Conservation (phyloP, 1,140 invertebrate genomes). For the Lepidotrigona ventralis region DNA sequence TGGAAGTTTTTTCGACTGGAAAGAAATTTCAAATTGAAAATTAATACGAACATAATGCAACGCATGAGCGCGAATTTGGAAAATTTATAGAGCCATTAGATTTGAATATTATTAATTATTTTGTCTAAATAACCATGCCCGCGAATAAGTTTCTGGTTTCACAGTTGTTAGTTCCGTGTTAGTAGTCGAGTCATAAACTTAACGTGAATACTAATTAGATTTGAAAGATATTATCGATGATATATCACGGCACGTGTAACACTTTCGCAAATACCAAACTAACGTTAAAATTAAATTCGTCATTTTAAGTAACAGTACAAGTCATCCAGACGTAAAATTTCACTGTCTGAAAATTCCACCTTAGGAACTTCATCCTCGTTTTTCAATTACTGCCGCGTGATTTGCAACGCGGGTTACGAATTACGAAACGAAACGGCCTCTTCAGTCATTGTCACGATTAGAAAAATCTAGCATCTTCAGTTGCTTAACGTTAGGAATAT, state of each 20-base stretch:
- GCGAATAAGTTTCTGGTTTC: too few species aligned
- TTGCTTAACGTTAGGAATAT: neutral
- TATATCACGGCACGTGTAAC: neutral
- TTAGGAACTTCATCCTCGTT: neutral
- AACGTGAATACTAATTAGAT: neutral
- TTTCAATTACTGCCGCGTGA: slow-evolving; percentile 9
- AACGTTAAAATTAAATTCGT: neutral
- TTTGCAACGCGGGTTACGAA: neutral
- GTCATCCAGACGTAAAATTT: neutral
- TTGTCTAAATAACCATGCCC: too few species aligned
- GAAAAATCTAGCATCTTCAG: neutral
- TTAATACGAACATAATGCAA: too few species aligned
- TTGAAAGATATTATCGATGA: neutral
- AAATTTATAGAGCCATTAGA: too few species aligned
- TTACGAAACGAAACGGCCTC: neutral
- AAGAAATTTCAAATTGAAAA: too few species aligned
- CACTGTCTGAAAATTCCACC: neutral
- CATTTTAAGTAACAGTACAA: neutral
- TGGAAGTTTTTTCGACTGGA: too few species aligned
- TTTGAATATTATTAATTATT: too few species aligned
- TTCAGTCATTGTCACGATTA: neutral
- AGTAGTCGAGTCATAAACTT: too few species aligned
- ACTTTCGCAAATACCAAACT: neutral
- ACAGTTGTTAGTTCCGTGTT: too few species aligned
- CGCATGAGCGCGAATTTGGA: too few species aligned